Evolutionary conservation across 2,113 vertebrate species (phyloP), one percentile per base, ranked within the genome.

Genomic region (Sebastes schlegelii): DNA sequence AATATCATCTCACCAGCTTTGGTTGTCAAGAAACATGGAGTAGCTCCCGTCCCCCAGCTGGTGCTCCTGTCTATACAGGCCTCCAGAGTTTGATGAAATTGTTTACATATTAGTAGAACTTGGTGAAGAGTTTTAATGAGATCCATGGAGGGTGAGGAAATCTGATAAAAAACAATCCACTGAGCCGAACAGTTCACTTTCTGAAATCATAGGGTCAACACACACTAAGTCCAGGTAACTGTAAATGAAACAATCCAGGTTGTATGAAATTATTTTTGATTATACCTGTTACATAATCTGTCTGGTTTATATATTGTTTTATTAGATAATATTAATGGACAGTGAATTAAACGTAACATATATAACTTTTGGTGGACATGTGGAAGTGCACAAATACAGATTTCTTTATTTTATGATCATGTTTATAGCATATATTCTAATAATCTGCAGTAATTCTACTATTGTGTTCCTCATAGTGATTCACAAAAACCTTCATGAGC

Each of bases 401-500:
- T 71, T 51, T 21, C n/a, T 77, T 4, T 84, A 84, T 54, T 26
- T 26, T 26, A 26, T 26, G 26, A 26, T 26, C 26, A 26, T 26
- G 26, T 26, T 26, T 26, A 26, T 2, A 26, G 26, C 26, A 26
- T 26, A 26, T 26, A 26, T 26, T 26, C 26, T 26, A 26, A 64
- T 77, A 12, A 43, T 65, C 19, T 58, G 42, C 23, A 23, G 23
- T 77, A 77, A 83, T 58, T 49, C 9, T 4, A 77, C 19, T 10
- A 66, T 77, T 72, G 42, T 83, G 11, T 43, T 3, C 3, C 13
- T 77, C 5, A 77, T 83, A 6, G 68, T 58, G 34, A 68, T 23
- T 4, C 55, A 75, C 46, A 34, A n/a, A 26, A 9, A 2, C 64
- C 71, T 82, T 4, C 79, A 82, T 23, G 79, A 74, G 7, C 71